Evolutionary conservation across 2,888 invertebrate genomes (phyloP).

Genomic region (Zygothrica quintamaculata): DNA sequence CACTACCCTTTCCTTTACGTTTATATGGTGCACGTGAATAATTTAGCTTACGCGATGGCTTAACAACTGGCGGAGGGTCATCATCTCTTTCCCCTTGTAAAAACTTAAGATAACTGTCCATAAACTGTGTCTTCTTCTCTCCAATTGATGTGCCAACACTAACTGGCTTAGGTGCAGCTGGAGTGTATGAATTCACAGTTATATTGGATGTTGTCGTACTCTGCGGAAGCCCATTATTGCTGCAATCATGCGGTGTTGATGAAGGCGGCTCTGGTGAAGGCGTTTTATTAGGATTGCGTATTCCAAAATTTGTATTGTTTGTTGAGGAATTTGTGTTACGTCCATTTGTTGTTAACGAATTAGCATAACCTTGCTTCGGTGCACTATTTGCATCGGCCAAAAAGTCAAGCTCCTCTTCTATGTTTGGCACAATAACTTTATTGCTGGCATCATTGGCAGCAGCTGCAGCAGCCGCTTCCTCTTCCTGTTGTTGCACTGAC

Average conservation of each 20-base stretch:
- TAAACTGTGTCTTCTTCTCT: conserved; percentile 88
- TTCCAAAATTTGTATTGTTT: conserved; percentile 81
- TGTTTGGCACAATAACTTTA: conserved; percentile 94
- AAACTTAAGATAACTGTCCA: conserved; percentile 95
- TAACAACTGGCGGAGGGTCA: conserved; percentile 89
- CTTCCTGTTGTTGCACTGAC: conserved; percentile 64
- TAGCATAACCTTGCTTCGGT: conserved; percentile 81
- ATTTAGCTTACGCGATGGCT: conserved; percentile 81
- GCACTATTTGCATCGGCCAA: conserved; percentile 85
- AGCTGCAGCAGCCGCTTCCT: conserved; percentile 65
- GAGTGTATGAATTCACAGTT: conserved; percentile 47
- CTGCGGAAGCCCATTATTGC: conserved; percentile 53
- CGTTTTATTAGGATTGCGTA: conserved; percentile 83
- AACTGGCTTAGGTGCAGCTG: conserved; percentile 78
- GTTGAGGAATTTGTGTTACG: conserved; percentile 73
- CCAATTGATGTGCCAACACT: conserved; percentile 81
- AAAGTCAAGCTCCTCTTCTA: conserved; percentile 94
- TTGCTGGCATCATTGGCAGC: conserved; percentile 89
- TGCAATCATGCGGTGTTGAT: conserved; percentile 47
- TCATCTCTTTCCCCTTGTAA: conserved; percentile 90
- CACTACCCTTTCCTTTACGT: conserved; percentile 61
- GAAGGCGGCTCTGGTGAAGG: conserved; percentile 86
- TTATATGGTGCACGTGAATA: conserved; percentile 80
- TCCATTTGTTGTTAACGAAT: conserved; percentile 66
- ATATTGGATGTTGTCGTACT: conserved; percentile 30